Evolutionary conservation across 2,888 invertebrate genomes (phyloP).

Genomic region (Tiphia femorata): DNA sequence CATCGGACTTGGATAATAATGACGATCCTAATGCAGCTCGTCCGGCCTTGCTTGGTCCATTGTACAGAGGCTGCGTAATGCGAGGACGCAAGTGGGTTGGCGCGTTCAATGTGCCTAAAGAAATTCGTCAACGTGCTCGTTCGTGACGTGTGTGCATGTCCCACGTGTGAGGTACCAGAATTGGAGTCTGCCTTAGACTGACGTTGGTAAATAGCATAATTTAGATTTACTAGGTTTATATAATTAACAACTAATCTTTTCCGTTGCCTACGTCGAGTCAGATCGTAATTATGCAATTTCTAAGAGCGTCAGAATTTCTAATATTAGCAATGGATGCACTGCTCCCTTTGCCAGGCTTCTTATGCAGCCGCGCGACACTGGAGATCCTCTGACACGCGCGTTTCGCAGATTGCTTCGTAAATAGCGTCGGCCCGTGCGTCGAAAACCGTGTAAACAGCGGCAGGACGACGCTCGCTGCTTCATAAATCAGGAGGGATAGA

Average conservation of each 20-base stretch:
- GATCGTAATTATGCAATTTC: background rate
- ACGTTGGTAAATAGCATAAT: too few relatives aligned
- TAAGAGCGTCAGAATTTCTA: too few relatives aligned
- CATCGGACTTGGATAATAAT: conserved; percentile 42
- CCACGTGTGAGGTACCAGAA: background rate
- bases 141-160: background rate
- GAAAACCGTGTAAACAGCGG: conserved; percentile 21
- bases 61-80: conserved; percentile 59
- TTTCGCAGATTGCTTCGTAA: conserved; percentile 3
- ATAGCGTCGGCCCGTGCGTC: conserved; percentile 2
- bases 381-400: background rate
- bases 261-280: background rate
- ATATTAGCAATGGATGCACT: too few relatives aligned
- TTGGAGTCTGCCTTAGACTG: too few relatives aligned
- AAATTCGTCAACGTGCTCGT: conserved; percentile 34
- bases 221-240: background rate
- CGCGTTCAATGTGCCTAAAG: conserved; percentile 38
- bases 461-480: conserved; percentile 7
- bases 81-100: conserved; percentile 52
- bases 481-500: conserved; percentile 34
- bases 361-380: too few relatives aligned
- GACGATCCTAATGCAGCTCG: conserved; percentile 61
- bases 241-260: background rate
- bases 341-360: too few relatives aligned
- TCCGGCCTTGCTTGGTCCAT: conserved; percentile 61